Base-by-base conservation (phyloP, 2,797 vertebrate genomes). In the Pipistrellus kuhlii region DNA sequence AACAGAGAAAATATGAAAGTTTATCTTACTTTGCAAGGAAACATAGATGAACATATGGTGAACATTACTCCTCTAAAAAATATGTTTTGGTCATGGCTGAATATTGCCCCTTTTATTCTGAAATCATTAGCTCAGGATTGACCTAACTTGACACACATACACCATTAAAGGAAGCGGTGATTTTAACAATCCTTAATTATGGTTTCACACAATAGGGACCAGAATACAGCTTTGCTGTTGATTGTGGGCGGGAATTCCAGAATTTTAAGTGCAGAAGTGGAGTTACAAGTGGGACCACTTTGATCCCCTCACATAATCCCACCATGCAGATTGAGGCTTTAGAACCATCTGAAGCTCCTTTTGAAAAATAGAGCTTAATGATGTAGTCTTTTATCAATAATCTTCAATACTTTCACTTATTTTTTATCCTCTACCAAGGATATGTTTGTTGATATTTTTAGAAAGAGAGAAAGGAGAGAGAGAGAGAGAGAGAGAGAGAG, bases 1-100 rank as follows among this genome's bases (percentile, higher is more conserved):
- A 91, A 72, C 73, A 82, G 72, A 77, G 38, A 94, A 96, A 92
- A 84, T 92, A 78, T 77, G 55, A 90, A 96, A 95, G 46, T 94
- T 96, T 48, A 96, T 94, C 80, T 95, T 89, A 87, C 86, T 97
- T 97, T 95, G 94, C 21, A 88, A 94, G 89, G 93, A 90, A 94
- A 59, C 10, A 92, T 93, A 94, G 93, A 86, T 73, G 46, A 85
- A 81, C 96, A 97, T 93, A 75, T 97, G 95, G 94, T 94, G 64
- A 96, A 53, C 90, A 95, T 94, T 93, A 96, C 64, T 88, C 90
- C 93, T 69, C 4, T 30, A 32, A 86, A 88, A 76, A 75, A 85
- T 25, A 73, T 17, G 8, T 90, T 51, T 95, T 51, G 5, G 35
- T 92, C 57, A 15, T 80, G 69, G 64, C 85, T 96, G 75, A 87